Conservation (phyloP, 2,113 vertebrate species). For the Tricholaema leucomelas region DNA sequence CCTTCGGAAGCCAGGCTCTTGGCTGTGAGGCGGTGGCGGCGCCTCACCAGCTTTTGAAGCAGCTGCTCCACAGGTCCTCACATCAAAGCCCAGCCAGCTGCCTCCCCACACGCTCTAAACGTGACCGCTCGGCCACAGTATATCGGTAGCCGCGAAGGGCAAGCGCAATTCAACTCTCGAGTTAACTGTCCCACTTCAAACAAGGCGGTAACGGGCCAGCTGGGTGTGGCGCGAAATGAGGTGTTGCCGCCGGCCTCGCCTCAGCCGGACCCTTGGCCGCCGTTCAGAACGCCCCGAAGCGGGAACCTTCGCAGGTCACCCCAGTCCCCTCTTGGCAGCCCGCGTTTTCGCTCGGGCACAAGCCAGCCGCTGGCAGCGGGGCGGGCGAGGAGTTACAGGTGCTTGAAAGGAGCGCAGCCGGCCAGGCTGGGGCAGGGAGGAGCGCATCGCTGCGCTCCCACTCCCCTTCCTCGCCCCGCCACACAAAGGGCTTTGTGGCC, state of each 20-base stretch:
- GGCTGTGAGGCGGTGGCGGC: accelerated
- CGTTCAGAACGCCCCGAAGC: no score
- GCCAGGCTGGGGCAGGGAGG: not conserved
- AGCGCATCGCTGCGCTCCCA: no score
- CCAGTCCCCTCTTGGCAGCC: not conserved
- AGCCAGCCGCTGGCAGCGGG: not conserved
- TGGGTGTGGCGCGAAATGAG: not conserved
- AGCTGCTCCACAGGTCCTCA: not conserved
- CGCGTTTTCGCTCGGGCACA: not conserved
- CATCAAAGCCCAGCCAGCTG: not conserved
- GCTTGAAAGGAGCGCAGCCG: not conserved
- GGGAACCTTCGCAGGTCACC: not conserved
- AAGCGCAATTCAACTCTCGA: accelerated
- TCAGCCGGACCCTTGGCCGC: not conserved
- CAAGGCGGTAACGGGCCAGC: not conserved
- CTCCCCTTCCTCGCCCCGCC: not conserved
- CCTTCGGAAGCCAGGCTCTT: accelerated
- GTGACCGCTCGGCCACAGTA: not conserved
- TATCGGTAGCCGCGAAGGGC: accelerated
- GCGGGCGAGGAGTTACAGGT: not conserved
- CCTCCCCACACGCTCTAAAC: not conserved
- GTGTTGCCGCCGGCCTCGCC: not conserved
- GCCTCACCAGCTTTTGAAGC: not conserved
- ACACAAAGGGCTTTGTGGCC: not conserved
- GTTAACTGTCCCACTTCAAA: not conserved